Percentiles rank a stretch among this genome's conserved stretches.
phyloP scores from a whole-genome alignment of 2,113 vertebrate genomes.

The Colistium nudipinnis region DNA sequence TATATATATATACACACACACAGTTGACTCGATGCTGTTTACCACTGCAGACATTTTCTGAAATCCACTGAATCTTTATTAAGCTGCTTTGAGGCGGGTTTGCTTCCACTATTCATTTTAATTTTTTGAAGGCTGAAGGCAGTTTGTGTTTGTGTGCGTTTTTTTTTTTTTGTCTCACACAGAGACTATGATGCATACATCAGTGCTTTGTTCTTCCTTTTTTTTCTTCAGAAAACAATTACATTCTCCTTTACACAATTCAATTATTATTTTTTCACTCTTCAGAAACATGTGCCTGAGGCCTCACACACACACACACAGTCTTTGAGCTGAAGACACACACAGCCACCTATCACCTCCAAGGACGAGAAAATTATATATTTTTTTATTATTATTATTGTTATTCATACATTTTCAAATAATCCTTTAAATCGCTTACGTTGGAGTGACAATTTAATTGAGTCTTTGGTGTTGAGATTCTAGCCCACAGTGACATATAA shows the following conservation, averaged over 20 bases:
- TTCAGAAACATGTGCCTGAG: constrained; percentile 49
- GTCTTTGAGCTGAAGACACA: constrained; percentile 61
- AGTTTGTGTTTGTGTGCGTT: too few species aligned
- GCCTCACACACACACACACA: constrained; percentile 56
- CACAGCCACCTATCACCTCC: constrained; percentile 49
- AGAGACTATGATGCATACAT: constrained; percentile 18
- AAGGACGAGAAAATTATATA: constrained; percentile 39
- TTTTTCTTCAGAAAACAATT: constrained; percentile 66
- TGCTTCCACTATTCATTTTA: constrained; percentile 16
- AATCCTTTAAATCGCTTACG: constrained; percentile 61
- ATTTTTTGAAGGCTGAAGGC: constrained; percentile 4
- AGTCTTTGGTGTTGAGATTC: constrained; percentile 38
- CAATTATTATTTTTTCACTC: constrained; percentile 70
- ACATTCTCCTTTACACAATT: constrained; percentile 70
- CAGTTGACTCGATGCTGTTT: neutral
- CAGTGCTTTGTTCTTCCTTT: neutral
- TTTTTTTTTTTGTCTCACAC: constrained; percentile 10
- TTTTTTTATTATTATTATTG: too few species aligned
- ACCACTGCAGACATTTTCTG: neutral
- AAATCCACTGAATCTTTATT: constrained; percentile 18
- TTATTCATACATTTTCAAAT: constrained; percentile 55
- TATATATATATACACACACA: neutral
- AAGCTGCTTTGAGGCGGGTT: constrained; percentile 26
- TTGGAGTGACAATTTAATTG: constrained; percentile 75
- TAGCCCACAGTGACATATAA: constrained; percentile 23